Percentiles rank a stretch among this genome's conserved stretches.
Conservation (phyloP, 2,113 vertebrate species). For the Tupaia tana region DNA sequence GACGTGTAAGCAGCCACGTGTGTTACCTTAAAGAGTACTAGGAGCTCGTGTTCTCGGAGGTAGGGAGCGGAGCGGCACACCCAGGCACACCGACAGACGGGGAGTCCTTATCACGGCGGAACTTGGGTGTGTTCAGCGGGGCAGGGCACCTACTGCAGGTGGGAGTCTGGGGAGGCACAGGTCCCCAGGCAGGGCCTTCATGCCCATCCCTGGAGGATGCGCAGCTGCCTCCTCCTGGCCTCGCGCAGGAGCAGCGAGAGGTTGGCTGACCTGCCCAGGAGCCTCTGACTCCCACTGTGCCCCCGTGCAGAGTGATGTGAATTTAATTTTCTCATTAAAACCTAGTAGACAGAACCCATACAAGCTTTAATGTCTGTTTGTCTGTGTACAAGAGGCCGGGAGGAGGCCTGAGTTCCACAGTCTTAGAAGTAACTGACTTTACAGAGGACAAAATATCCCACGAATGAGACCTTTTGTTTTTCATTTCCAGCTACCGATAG, state of each 20-base stretch:
- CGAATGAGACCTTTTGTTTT: conserved; percentile 64
- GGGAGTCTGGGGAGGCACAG: rapidly evolving
- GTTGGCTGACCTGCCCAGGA: rapidly evolving
- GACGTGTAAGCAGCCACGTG: background rate
- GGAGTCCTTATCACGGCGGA: rapidly evolving
- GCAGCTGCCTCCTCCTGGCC: background rate
- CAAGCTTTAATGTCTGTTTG: background rate
- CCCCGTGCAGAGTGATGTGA: background rate
- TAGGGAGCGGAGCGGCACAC: background rate
- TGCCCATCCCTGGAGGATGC: background rate
- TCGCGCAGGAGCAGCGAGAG: background rate
- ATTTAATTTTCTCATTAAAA: background rate
- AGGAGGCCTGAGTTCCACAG: background rate
- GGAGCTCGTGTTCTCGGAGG: background rate
- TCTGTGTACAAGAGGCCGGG: background rate
- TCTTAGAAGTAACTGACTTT: background rate
- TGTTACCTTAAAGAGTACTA: background rate
- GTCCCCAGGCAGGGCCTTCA: background rate
- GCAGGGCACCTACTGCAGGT: background rate
- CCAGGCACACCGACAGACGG: rapidly evolving
- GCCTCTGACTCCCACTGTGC: rapidly evolving
- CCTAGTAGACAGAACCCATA: background rate
- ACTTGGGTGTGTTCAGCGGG: background rate
- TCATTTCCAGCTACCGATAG: conserved; percentile 92
- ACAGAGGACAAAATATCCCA: background rate